A percentile compares a stretch with the other conserved stretches of the same genome.
These are phyloP conservation scores for Sthenelais limicola DNA, from an alignment of 2,888 invertebrate species.

Conservation along the genomic window DNA sequence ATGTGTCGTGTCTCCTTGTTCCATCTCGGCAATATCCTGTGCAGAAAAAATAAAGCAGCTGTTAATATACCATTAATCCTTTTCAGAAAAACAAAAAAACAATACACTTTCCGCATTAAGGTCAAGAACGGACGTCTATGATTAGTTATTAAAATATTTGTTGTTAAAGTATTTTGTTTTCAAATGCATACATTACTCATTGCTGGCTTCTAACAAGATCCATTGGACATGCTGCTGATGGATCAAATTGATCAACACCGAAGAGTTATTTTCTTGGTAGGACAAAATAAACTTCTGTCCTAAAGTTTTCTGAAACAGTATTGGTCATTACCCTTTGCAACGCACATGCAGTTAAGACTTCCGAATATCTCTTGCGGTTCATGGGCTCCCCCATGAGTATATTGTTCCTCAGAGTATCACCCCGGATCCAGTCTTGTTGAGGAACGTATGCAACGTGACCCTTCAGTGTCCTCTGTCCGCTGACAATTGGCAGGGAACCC, in stretches of 20 bases:
- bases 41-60: background rate
- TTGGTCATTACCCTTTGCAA: constrained; percentile 34
- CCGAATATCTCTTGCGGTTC: background rate
- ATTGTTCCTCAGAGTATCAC: constrained; percentile 28
- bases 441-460: constrained; percentile 34
- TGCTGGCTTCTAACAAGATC: background rate
- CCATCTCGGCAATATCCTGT: constrained; percentile 29
- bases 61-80: background rate
- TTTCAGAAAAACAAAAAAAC: background rate
- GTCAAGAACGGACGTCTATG: background rate
- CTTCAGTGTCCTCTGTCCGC: background rate
- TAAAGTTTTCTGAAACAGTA: too few relatives aligned
- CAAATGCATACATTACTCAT: too few relatives aligned
- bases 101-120: too few relatives aligned
- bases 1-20: constrained; percentile 7
- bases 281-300: too few relatives aligned
- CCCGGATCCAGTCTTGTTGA: constrained; percentile 35
- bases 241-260: too few relatives aligned
- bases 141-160: background rate
- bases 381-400: constrained; percentile 38
- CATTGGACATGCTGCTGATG: too few relatives aligned
- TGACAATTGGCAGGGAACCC: background rate
- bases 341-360: constrained; percentile 3
- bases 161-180: background rate
- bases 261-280: too few relatives aligned